Evolutionary conservation across 2,113 vertebrate species (phyloP), one percentile per base, ranked within the genome.

Genomic region (Ardeotis arabs): DNA sequence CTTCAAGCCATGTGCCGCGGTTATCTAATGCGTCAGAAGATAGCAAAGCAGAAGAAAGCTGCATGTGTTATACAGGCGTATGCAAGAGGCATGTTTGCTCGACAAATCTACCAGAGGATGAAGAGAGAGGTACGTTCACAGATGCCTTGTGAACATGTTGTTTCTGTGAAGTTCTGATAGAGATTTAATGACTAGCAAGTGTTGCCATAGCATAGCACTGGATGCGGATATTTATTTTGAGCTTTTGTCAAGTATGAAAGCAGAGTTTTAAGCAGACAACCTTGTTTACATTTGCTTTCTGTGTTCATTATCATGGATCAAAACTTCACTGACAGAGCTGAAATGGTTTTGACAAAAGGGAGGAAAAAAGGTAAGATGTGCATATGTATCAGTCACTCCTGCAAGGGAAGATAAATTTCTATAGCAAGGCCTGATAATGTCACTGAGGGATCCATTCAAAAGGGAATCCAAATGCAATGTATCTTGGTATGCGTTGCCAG

Each of bases 1-100:
- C 95, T 99, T 19, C 99, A 99, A 95, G 97, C 98, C 4, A 68
- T 86, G 15, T 96, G 97, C 91, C 98, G 99, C 11, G 98, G 99
- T 6, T 98, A 97, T 67, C 96, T 99, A 68, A 96, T 97, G 78
- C 98, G 99, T 15, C 98, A 97, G 80, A 98, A 98, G 35, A 96
- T 98, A 72, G 97, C 90, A 58, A 95, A 97, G 41, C 98, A 98
- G 97, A 98, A 87, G 89, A 93, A 90, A 7, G 99, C 99, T 4
- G 98, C 97, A 9, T 68, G 98, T 80, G 74, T 99, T 73, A 98
- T 99, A 67, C 99, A 99, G 96, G 98, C 99, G 0, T 97, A 99
- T 6, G 97, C 98, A 39, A 98, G 99, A 74, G 99, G 99, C 19
- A 96, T 98, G 97, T 80, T 99, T 39, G 98, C 98, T 21, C 98